These are phyloP conservation scores for Diadophis punctatus DNA, from an alignment of 2,113 vertebrate genomes.

Conservation along the genomic window DNA sequence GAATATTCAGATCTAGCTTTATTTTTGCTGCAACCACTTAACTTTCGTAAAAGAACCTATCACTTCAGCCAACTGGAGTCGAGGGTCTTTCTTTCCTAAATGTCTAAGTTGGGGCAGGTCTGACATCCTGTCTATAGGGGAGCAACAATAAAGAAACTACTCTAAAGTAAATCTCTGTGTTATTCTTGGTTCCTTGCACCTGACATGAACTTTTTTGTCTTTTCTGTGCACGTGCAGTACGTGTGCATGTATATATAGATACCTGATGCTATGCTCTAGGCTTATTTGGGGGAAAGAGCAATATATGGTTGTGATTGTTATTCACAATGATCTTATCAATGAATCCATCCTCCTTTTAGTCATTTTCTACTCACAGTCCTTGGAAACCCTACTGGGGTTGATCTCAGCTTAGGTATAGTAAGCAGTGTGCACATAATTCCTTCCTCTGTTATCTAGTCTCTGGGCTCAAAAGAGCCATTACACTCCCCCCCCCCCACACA, in stretches of 20 bases:
- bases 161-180: not conserved
- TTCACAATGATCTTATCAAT: not conserved
- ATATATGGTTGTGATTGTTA: not conserved
- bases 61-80: too few species aligned
- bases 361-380: not conserved
- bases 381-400: not conserved
- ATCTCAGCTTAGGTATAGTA: not conserved
- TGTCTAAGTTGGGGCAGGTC: too few species aligned
- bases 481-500: too few species aligned
- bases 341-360: not conserved
- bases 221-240: not conserved
- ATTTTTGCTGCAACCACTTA: too few species aligned
- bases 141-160: too few species aligned
- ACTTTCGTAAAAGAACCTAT: too few species aligned
- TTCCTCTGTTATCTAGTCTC: not conserved
- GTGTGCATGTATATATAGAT: not conserved
- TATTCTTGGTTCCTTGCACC: not conserved
- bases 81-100: too few species aligned
- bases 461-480: not conserved
- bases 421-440: not conserved
- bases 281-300: not conserved
- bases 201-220: not conserved
- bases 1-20: too few species aligned
- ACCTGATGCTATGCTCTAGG: not conserved
- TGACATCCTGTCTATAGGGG: too few species aligned